These are phyloP conservation scores for Leptosomus discolor DNA, from an alignment of 2,113 vertebrate genomes.

Conservation along the genomic window DNA sequence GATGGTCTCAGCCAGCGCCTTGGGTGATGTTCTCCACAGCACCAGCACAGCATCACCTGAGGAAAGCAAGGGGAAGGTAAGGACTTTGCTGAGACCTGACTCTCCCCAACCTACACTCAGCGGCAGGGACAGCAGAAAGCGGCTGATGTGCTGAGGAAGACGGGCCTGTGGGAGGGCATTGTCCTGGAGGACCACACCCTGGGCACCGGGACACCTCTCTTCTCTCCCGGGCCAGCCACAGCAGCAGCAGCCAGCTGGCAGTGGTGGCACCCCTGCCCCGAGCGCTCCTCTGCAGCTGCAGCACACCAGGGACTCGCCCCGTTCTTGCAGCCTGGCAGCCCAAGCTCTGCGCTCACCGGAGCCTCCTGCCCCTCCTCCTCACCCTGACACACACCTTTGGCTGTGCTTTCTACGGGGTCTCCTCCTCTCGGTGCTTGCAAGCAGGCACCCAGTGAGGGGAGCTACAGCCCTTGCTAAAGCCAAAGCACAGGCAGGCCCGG, in stretches of 20 bases:
- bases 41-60: background rate
- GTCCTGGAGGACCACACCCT: background rate
- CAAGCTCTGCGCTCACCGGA: background rate
- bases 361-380: background rate
- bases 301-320: background rate
- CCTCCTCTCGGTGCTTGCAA: background rate
- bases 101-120: background rate
- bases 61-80: background rate
- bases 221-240: too few species aligned
- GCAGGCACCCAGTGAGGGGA: background rate
- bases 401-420: background rate
- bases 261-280: too few species aligned
- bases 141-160: background rate
- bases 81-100: background rate
- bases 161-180: background rate
- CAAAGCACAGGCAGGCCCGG: background rate
- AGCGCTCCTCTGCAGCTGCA: too few species aligned
- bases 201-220: too few species aligned
- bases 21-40: background rate
- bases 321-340: background rate
- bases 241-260: too few species aligned
- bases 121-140: background rate
- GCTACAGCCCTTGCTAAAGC: background rate
- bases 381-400: background rate
- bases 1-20: background rate